Conservation (phyloP, 2,113 vertebrate species). For the Eretmochelys imbricata region DNA sequence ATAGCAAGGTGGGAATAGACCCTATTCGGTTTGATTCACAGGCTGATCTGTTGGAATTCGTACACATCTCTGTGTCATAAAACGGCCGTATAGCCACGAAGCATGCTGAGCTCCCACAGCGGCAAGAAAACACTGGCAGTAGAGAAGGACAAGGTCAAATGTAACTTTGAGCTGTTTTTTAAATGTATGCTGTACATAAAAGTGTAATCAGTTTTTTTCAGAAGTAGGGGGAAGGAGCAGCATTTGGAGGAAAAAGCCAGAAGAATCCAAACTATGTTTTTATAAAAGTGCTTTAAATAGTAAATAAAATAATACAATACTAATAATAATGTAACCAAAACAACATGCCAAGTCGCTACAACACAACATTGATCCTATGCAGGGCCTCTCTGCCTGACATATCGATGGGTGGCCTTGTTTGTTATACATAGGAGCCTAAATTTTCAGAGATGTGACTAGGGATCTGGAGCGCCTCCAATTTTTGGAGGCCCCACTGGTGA, state of each 20-base stretch:
- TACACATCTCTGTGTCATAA: background rate
- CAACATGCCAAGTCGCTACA: background rate
- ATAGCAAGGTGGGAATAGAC: background rate
- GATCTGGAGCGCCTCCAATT: background rate
- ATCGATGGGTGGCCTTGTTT: fast-evolving
- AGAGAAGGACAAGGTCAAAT: conserved; percentile 15
- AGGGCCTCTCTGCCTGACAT: background rate
- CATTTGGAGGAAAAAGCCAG: background rate
- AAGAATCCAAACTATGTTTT: background rate
- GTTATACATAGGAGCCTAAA: background rate
- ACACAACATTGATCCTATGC: background rate
- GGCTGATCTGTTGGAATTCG: background rate
- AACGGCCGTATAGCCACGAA: background rate
- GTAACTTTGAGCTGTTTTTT: background rate
- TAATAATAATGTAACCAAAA: background rate
- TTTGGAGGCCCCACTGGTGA: background rate
- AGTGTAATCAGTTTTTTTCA: background rate
- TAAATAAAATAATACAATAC: background rate
- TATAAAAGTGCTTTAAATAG: background rate
- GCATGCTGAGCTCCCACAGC: background rate
- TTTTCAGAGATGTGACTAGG: background rate
- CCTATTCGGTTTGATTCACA: background rate
- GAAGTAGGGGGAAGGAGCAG: background rate
- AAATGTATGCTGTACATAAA: background rate
- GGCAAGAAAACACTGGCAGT: background rate